Conservation (phyloP, 2,113 vertebrate species). For the Agapornis roseicollis region DNA sequence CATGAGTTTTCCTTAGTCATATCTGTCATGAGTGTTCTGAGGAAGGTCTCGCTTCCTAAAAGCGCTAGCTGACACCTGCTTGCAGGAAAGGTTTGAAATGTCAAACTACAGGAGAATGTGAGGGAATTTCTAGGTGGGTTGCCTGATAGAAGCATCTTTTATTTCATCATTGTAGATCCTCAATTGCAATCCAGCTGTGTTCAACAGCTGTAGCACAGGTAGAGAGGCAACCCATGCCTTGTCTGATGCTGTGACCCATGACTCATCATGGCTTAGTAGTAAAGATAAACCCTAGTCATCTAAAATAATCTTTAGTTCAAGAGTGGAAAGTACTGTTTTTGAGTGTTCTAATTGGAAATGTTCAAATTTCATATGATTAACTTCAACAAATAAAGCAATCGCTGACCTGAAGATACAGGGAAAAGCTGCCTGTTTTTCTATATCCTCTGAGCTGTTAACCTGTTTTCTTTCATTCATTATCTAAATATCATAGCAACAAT, state of each 20-base stretch:
- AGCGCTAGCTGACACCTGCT: background rate
- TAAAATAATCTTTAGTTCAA: background rate
- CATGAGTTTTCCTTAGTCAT: background rate
- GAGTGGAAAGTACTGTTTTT: background rate
- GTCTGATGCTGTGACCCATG: background rate
- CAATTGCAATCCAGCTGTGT: background rate
- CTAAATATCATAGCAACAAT: background rate
- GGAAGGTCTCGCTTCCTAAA: background rate
- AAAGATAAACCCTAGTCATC: background rate
- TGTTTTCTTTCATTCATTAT: background rate
- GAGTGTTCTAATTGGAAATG: background rate
- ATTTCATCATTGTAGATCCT: background rate
- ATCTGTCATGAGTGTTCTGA: background rate
- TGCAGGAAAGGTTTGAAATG: background rate
- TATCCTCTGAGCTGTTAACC: background rate
- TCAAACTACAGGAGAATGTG: background rate
- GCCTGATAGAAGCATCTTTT: background rate
- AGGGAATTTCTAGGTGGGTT: background rate
- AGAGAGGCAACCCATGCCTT: background rate
- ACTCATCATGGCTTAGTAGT: background rate
- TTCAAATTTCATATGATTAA: background rate
- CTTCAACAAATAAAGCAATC: background rate
- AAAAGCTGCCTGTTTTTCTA: background rate
- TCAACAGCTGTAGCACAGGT: background rate
- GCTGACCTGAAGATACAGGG: background rate